Base-by-base conservation (phyloP, 2,888 invertebrate genomes). In the Camponotus fellah region DNA sequence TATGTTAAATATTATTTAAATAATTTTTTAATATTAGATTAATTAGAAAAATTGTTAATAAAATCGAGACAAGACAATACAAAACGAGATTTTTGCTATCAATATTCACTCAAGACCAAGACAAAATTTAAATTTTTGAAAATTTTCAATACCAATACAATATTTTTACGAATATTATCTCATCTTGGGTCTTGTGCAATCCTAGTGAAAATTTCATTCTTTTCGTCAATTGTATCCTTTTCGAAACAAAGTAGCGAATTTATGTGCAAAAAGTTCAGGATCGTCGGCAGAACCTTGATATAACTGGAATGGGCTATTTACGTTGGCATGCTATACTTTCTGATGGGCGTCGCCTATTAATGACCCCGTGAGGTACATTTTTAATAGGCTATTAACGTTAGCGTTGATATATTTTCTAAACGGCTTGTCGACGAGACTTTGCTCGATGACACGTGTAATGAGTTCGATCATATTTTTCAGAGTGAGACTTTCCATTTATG, bases 381-480 rank as follows among this genome's bases (percentile, higher is more conserved):
- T 71, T 71, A 56, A 71, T 71, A 56, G 56, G 9, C 71, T 71
- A 37, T 71, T 71, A 71, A 71, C n/a, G 14, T 71, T 71, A 56
- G n/a, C 14, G 53, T 21, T 26, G 71, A 71, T 8, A 12, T 56
- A 56, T 56, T 71, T 56, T 71, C 37, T 71, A 71, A 26, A 71
- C 37, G 64, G 17, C 4, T 17, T 14, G 12, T 12, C 53, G 71
- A 49, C 49, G 14, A 21, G 34, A 8, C 14, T 71, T 34, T 53
- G 53, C 21, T 53, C n/a, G n/a, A 53, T 4, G 34, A 53, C 43
- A 68, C 26, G 46, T 26, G 69, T 53, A 53, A 71, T 34, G 1
- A 32, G 34, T 69, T 32, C n/a, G 1, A 49, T n/a, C 6, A 68
- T 53, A 34, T 21, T n/a, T 34, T 37, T 14, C n/a, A 12, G 4